These are phyloP conservation scores for Zelleria hepariella DNA, from an alignment of 2,888 invertebrate species.

Conservation along the genomic window DNA sequence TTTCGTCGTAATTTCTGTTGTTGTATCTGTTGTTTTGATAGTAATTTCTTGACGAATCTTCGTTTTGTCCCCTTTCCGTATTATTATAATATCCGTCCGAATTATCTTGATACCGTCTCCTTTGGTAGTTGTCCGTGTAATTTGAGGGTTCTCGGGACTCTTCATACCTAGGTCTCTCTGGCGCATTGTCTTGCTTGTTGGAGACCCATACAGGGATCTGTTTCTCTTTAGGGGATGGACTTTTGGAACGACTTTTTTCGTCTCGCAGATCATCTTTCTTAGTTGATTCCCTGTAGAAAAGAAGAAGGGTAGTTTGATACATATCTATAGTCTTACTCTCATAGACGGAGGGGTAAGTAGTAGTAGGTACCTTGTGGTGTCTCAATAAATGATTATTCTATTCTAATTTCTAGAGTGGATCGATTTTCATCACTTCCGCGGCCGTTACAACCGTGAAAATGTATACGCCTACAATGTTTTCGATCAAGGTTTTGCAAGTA, in stretches of 20 bases:
- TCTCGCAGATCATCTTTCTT: conserved; percentile 30
- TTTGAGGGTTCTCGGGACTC: neutral
- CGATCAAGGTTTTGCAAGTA: too few species aligned
- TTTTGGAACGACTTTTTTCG: conserved; percentile 36
- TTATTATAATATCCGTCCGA: conserved; percentile 11
- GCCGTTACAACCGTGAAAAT: too few species aligned
- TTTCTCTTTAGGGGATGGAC: conserved; percentile 31
- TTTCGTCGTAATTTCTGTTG: conserved; percentile 19
- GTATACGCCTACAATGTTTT: too few species aligned
- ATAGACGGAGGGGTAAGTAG: too few species aligned
- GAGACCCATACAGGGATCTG: conserved; percentile 1
- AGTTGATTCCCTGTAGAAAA: conserved; percentile 36
- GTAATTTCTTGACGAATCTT: conserved; percentile 13
- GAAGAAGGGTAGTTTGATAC: neutral
- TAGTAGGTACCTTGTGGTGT: too few species aligned
- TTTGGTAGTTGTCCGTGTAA: neutral
- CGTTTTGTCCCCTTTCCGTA: conserved; percentile 17
- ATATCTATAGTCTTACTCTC: too few species aligned
- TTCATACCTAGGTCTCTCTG: neutral
- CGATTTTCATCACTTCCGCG: too few species aligned
- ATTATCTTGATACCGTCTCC: neutral
- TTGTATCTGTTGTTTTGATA: conserved; percentile 23
- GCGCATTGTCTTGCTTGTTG: neutral
- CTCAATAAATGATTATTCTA: too few species aligned
- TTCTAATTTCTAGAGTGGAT: too few species aligned